Percentiles rank a stretch among this genome's conserved stretches.
phyloP scores from a whole-genome alignment of 2,888 invertebrate genomes.

The Notocelia uddmanniana region DNA sequence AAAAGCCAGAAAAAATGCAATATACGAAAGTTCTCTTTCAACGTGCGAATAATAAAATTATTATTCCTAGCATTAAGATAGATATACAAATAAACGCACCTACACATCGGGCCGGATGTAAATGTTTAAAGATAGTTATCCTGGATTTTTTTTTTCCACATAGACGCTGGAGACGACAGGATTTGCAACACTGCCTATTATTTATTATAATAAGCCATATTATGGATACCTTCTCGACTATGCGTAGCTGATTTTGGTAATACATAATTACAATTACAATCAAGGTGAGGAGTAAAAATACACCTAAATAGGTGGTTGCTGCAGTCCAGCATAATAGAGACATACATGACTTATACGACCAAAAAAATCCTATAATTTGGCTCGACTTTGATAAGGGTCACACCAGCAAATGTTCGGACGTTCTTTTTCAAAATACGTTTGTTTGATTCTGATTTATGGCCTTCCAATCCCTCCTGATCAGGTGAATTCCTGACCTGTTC shows the following conservation, averaged over 20 bases:
- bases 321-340: conserved; percentile 14
- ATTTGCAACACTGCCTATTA: no score
- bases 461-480: conserved; percentile 56
- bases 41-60: not conserved
- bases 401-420: conserved; percentile 50
- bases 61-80: not conserved
- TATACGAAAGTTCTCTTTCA: not conserved
- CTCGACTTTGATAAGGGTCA: conserved; percentile 66
- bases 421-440: conserved; percentile 59
- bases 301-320: not conserved
- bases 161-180: no score
- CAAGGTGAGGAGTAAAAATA: not conserved
- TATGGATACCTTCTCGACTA: no score
- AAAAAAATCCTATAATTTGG: conserved; percentile 34
- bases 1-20: not conserved
- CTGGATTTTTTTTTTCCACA: no score
- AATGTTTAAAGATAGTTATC: no score
- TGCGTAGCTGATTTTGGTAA: no score
- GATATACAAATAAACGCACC: not conserved
- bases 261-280: not conserved
- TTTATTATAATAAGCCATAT: no score
- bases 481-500: conserved; percentile 52
- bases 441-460: conserved; percentile 66
- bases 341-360: conserved; percentile 2
- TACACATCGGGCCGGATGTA: not conserved